Evolutionary conservation across 2,113 vertebrate species (phyloP).

Genomic region (Pachypanchax playfairii): DNA sequence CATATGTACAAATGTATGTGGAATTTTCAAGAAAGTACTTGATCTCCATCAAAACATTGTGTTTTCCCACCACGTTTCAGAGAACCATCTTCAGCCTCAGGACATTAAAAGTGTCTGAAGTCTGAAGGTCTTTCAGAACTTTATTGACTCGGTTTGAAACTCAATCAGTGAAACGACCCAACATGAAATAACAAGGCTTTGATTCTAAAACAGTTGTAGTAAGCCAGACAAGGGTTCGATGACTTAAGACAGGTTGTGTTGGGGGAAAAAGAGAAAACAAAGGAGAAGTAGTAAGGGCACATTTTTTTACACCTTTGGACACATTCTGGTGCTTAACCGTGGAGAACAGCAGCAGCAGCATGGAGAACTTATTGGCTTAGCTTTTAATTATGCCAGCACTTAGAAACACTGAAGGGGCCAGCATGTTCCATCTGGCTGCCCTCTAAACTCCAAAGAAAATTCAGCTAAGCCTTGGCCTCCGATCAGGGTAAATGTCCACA

Average conservation of each 20-base stretch:
- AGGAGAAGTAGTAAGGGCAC: background rate
- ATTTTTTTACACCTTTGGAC: background rate
- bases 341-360: slow-evolving; percentile 25
- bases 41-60: too few relatives aligned
- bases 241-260: background rate
- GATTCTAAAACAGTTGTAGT: background rate
- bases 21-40: background rate
- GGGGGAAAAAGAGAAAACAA: background rate
- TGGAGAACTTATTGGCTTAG: slow-evolving; percentile 47
- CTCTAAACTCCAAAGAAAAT: slow-evolving; percentile 53
- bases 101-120: too few relatives aligned
- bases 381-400: slow-evolving; percentile 66
- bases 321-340: slow-evolving; percentile 5
- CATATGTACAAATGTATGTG: too few relatives aligned
- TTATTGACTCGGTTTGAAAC: too few relatives aligned
- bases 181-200: too few relatives aligned
- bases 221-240: background rate
- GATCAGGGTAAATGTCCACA: slow-evolving; percentile 47
- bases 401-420: slow-evolving; percentile 57
- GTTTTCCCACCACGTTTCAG: too few relatives aligned
- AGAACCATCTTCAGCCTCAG: too few relatives aligned
- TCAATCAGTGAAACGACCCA: too few relatives aligned
- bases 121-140: too few relatives aligned
- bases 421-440: slow-evolving; percentile 62
- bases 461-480: slow-evolving; percentile 51